Percentiles rank a stretch among this genome's conserved stretches.
These are phyloP conservation scores for Spizaetus ornatus DNA, from an alignment of 2,113 vertebrate species.

Conservation along the genomic window DNA sequence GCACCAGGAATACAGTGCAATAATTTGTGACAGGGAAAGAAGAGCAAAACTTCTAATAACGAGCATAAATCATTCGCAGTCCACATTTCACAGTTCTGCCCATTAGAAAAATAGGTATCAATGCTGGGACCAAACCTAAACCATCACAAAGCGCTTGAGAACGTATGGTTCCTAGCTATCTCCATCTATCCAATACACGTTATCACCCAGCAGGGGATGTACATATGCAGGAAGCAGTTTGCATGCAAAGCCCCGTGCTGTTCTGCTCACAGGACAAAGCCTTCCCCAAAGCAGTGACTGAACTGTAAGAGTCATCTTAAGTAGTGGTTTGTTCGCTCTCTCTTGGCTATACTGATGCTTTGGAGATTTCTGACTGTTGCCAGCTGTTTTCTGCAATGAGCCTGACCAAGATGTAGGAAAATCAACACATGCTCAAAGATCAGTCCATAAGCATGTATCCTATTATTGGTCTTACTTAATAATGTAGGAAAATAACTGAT, in stretches of 20 bases:
- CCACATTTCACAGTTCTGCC: neutral
- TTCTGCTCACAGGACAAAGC: neutral
- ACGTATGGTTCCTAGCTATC: neutral
- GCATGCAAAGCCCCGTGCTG: neutral
- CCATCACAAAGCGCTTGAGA: neutral
- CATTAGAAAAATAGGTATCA: neutral
- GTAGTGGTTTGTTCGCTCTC: neutral
- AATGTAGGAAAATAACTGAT: neutral
- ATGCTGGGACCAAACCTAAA: neutral
- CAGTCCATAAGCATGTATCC: neutral
- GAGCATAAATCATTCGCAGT: neutral
- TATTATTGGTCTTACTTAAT: neutral
- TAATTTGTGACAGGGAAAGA: neutral
- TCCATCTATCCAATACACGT: neutral
- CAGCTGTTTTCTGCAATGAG: neutral
- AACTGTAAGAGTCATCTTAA: neutral
- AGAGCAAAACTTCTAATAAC: neutral
- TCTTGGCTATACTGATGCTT: neutral
- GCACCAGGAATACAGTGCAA: neutral
- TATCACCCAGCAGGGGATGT: neutral
- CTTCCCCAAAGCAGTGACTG: neutral
- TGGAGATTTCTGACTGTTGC: neutral
- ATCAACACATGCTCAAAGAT: neutral
- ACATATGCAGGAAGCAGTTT: neutral
- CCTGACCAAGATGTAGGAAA: neutral